These are phyloP conservation scores for Sipha flava DNA, from an alignment of 1,140 invertebrate genomes.

Conservation along the genomic window DNA sequence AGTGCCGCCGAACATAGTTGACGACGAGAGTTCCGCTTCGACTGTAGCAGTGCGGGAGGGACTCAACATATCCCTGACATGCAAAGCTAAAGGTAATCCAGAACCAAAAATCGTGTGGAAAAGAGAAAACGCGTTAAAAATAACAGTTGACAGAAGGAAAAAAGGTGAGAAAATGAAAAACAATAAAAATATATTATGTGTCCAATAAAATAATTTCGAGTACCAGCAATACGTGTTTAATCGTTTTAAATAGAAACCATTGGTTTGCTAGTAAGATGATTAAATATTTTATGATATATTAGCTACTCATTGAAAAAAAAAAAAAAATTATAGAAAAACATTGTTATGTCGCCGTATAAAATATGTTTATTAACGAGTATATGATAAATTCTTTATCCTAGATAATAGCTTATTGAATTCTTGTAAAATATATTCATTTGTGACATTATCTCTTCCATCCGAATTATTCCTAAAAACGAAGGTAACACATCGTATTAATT, in stretches of 20 bases:
- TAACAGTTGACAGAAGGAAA: constrained; percentile 66
- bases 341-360: too few species aligned
- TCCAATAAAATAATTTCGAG: too few species aligned
- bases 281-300: too few species aligned
- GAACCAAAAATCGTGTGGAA: constrained; percentile 81
- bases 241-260: too few species aligned
- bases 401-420: background rate
- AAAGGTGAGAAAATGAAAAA: constrained; percentile 59
- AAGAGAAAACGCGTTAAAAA: constrained; percentile 76
- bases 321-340: too few species aligned
- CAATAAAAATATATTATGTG: too few species aligned
- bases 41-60: constrained; percentile 83
- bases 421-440: background rate
- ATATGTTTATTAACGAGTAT: too few species aligned
- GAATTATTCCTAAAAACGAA: background rate
- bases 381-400: background rate
- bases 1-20: constrained; percentile 85
- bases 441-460: too few species aligned
- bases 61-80: constrained; percentile 79
- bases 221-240: too few species aligned
- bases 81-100: constrained; percentile 81
- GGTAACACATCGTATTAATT: background rate
- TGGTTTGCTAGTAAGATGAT: too few species aligned
- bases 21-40: constrained; percentile 68
- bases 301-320: too few species aligned